A percentile compares a stretch with the other conserved stretches of the same genome.
Evolutionary conservation across 2,888 invertebrate species (phyloP).

Genomic region (Ophion ellenae): DNA sequence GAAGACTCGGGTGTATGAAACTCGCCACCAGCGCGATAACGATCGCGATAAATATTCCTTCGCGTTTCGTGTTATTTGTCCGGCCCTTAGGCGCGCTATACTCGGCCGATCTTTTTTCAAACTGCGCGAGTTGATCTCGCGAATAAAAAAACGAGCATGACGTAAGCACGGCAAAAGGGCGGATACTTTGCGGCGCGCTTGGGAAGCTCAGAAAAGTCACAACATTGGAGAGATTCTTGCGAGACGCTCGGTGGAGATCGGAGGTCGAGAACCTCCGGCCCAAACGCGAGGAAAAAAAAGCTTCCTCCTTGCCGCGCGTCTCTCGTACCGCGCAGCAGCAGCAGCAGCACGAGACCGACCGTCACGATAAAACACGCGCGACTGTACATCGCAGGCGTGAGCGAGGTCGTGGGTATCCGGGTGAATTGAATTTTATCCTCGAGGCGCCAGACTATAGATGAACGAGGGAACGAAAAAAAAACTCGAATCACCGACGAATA

Average conservation of each 20-base stretch:
- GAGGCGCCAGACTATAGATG: slow-evolving; percentile 40
- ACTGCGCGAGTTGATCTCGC: too few relatives aligned
- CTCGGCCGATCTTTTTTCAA: too few relatives aligned
- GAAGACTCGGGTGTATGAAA: too few relatives aligned
- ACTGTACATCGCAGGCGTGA: slow-evolving; percentile 36
- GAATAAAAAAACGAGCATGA: background rate
- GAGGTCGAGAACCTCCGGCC: slow-evolving; percentile 58
- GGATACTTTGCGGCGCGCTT: background rate
- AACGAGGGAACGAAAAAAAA: slow-evolving; percentile 11
- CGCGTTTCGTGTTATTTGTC: too few relatives aligned
- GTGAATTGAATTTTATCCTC: slow-evolving; percentile 58
- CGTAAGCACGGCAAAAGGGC: background rate
- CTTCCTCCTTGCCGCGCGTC: slow-evolving; percentile 16
- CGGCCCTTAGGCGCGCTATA: too few relatives aligned
- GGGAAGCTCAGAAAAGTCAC: slow-evolving; percentile 2
- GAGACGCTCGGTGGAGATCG: slow-evolving; percentile 24
- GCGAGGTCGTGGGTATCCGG: slow-evolving; percentile 50
- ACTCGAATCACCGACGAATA: slow-evolving; percentile 14
- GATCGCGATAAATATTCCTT: too few relatives aligned
- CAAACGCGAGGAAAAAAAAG: slow-evolving; percentile 12
- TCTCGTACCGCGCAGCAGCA: slow-evolving; percentile 2
- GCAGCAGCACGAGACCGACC: slow-evolving; percentile 35
- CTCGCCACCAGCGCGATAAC: too few relatives aligned
- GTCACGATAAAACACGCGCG: slow-evolving; percentile 41
- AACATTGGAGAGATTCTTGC: slow-evolving; percentile 21